Percentiles rank a stretch among this genome's conserved stretches.
Evolutionary conservation across 2,113 vertebrate genomes (phyloP).

Genomic region (Choloepus hoffmanni): DNA sequence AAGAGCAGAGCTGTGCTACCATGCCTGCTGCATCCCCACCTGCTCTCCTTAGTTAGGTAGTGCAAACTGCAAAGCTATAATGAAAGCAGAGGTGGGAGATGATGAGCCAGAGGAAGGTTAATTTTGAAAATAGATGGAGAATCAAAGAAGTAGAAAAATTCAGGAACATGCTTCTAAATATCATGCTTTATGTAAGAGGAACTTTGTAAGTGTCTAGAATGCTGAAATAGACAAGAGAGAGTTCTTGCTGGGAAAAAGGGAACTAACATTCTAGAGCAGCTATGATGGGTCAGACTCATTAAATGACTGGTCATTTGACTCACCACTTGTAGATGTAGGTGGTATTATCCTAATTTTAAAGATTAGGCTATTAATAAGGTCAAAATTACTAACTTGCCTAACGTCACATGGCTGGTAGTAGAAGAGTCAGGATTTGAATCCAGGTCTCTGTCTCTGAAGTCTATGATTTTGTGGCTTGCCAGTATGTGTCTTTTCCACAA

Average conservation of each 20-base stretch:
- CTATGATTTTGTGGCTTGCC: background rate
- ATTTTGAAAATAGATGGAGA: background rate
- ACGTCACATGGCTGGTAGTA: background rate
- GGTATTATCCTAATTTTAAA: constrained; percentile 15
- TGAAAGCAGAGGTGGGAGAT: background rate
- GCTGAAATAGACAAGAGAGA: background rate
- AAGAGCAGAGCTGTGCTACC: background rate
- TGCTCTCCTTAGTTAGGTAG: background rate
- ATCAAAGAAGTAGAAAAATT: background rate
- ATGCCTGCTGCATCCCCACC: background rate
- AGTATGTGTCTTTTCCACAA: background rate
- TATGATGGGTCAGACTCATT: background rate
- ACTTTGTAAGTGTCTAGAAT: background rate
- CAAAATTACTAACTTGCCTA: background rate
- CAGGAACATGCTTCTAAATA: constrained; percentile 5
- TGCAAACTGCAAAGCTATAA: background rate
- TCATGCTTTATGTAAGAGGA: background rate
- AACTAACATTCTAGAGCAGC: background rate
- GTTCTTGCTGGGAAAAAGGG: constrained; percentile 12
- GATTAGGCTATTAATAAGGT: constrained; percentile 23
- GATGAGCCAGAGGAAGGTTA: background rate
- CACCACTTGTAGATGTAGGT: background rate
- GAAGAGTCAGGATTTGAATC: background rate
- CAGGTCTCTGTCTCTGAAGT: background rate
- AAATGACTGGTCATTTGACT: background rate